Conservation (phyloP, 1,140 invertebrate species). For the Lepidurus couesii region DNA sequence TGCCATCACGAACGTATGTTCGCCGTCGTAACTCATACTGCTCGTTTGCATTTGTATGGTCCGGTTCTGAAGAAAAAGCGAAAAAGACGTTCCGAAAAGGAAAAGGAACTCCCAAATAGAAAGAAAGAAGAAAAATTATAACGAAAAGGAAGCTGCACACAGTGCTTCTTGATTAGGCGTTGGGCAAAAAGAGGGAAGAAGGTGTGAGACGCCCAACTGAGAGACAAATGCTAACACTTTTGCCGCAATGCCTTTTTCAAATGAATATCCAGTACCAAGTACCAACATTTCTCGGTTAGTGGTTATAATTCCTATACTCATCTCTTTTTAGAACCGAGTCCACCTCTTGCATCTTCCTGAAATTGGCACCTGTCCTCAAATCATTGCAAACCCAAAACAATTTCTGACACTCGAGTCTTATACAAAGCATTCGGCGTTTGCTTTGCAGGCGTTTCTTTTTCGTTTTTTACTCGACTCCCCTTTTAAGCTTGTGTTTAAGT, state of each 20-base stretch:
- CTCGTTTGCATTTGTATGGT: background rate
- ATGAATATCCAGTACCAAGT: background rate
- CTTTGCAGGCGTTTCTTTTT: too few species aligned
- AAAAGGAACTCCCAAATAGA: background rate
- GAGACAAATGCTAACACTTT: conserved; percentile 1
- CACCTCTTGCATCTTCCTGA: too few species aligned
- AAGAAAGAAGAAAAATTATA: background rate
- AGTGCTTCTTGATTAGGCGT: conserved; percentile 14
- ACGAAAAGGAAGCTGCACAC: conserved; percentile 3
- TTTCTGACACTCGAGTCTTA: too few species aligned
- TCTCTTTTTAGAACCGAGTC: too few species aligned
- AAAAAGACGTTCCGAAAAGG: background rate
- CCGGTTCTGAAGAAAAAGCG: background rate
- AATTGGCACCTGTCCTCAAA: too few species aligned
- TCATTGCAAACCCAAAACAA: too few species aligned
- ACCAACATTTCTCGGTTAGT: background rate
- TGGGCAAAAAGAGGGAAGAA: background rate
- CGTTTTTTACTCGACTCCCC: too few species aligned
- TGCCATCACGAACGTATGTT: conserved; percentile 3
- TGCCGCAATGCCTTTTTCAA: background rate
- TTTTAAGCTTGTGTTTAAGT: too few species aligned
- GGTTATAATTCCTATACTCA: background rate
- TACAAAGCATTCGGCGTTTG: too few species aligned
- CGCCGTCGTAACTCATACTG: conserved; percentile 12
- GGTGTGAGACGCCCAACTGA: conserved; percentile 20